Conservation (phyloP, 2,113 vertebrate genomes). For the Sporophila hypoxantha region DNA sequence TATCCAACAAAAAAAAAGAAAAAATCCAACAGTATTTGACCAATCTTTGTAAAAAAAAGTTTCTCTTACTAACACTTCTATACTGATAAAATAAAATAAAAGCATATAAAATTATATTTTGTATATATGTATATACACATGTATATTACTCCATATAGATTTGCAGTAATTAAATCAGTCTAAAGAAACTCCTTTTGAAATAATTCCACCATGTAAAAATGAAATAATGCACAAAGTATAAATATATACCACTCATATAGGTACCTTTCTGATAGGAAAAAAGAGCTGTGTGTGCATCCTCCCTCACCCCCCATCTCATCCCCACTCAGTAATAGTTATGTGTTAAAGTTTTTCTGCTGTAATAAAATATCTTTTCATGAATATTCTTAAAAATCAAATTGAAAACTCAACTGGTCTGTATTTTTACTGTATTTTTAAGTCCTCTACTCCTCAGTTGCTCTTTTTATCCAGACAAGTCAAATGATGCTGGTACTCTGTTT, state of each 20-base stretch:
- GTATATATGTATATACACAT: not conserved
- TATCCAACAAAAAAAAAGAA: too few relatives aligned
- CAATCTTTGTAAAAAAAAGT: not conserved
- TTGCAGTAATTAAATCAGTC: not conserved
- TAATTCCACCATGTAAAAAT: not conserved
- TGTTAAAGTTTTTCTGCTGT: not conserved
- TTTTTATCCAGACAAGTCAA: not conserved
- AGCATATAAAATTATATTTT: not conserved
- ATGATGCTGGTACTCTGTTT: not conserved
- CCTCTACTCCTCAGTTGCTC: not conserved
- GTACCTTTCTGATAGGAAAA: not conserved
- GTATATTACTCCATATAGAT: not conserved
- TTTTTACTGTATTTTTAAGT: not conserved
- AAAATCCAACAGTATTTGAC: not conserved
- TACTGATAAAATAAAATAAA: not conserved
- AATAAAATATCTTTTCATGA: not conserved
- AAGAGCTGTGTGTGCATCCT: not conserved
- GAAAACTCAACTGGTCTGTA: not conserved
- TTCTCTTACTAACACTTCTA: not conserved
- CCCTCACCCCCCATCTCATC: fast-evolving
- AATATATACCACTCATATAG: not conserved
- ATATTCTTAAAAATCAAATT: not conserved
- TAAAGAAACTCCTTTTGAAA: not conserved
- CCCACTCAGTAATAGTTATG: not conserved
- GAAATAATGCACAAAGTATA: not conserved